Evolutionary conservation across 2,888 invertebrate genomes (phyloP).

Genomic region (Heteropelma amictum): DNA sequence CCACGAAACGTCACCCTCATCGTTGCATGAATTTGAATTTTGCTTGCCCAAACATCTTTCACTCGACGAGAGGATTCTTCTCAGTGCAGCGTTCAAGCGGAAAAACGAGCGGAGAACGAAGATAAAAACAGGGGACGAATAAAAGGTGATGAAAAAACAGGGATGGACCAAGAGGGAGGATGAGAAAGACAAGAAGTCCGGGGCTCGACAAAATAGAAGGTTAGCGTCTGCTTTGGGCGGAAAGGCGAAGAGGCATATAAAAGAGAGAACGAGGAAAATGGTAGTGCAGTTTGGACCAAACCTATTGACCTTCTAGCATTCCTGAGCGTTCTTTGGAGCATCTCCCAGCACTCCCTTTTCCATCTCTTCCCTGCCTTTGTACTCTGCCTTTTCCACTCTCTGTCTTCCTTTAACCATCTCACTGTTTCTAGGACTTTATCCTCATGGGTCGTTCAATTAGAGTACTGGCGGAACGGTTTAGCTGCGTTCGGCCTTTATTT

Average conservation of each 20-base stretch:
- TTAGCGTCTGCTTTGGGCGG: slow-evolving; percentile 4
- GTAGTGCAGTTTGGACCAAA: slow-evolving; percentile 55
- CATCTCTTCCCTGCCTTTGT: slow-evolving; percentile 17
- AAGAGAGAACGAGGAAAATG: slow-evolving; percentile 40
- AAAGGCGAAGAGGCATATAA: neutral
- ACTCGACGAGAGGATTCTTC: neutral
- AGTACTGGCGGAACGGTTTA: slow-evolving; percentile 61
- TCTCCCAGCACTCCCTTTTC: neutral
- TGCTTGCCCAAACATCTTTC: slow-evolving; percentile 55
- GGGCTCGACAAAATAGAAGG: neutral
- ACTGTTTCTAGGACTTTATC: slow-evolving; percentile 45
- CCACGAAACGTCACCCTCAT: slow-evolving; percentile 4
- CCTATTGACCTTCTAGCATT: slow-evolving; percentile 57
- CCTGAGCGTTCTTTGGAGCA: slow-evolving; percentile 19
- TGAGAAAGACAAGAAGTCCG: neutral
- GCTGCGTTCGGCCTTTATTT: slow-evolving; percentile 39
- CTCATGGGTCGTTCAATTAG: slow-evolving; percentile 64
- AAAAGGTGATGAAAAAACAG: neutral
- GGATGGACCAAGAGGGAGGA: neutral
- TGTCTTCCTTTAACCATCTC: slow-evolving; percentile 20
- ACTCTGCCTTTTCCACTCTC: slow-evolving; percentile 1
- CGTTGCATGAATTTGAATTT: slow-evolving; percentile 49
- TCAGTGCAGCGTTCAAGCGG: neutral
- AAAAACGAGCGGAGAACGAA: neutral
- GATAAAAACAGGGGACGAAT: neutral